Percentiles rank a stretch among this genome's conserved stretches.
Conservation (phyloP, 2,113 vertebrate genomes). For the Onychostruthus taczanowskii region DNA sequence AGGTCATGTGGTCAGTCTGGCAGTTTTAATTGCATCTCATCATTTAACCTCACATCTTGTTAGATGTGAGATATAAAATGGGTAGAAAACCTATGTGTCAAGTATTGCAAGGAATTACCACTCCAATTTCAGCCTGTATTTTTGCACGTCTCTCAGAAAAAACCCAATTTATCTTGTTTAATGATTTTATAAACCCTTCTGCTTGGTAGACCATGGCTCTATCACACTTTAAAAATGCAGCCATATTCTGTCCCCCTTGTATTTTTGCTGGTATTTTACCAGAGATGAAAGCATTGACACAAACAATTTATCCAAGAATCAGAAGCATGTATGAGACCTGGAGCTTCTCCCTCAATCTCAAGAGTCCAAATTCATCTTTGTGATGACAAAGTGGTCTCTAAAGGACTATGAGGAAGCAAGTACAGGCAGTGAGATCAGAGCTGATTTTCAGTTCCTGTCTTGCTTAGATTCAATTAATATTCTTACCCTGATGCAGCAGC, state of each 20-base stretch:
- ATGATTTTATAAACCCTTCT: not conserved
- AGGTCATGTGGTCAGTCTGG: not conserved
- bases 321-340: fast-evolving
- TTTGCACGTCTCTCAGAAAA: not conserved
- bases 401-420: not conserved
- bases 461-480: not conserved
- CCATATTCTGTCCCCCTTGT: not conserved
- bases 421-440: not conserved
- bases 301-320: not conserved
- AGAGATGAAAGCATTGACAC: not conserved
- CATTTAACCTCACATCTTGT: not conserved
- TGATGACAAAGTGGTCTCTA: not conserved
- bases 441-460: not conserved
- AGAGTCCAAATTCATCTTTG: not conserved
- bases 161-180: not conserved
- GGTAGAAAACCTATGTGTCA: not conserved
- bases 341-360: not conserved
- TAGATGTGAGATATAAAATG: not conserved
- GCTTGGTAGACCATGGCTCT: not conserved
- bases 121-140: not conserved
- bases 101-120: not conserved
- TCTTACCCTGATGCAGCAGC: not conserved
- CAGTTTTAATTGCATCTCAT: not conserved
- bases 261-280: not conserved
- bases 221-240: not conserved